Base-by-base conservation (phyloP, 2,888 invertebrate species). In the Germaria angustata region DNA sequence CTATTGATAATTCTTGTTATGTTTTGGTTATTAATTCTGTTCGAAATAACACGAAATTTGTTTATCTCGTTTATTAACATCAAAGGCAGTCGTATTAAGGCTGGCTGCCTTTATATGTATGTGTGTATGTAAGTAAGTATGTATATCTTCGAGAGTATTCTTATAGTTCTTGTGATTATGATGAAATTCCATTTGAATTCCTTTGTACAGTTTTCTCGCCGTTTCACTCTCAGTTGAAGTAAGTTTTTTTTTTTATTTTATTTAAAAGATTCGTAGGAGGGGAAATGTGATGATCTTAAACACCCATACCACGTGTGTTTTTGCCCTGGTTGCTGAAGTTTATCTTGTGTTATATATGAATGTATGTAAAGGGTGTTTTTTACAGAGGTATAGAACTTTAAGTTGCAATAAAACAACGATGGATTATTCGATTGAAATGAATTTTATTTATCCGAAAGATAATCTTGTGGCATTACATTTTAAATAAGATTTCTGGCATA, bases 61-160 rank as follows among this genome's bases (percentile, higher is more conserved):
- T 85, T 69, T 75, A 68, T 51, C 65, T 82, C 71, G 82, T 87
- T 78, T 73, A 68, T 68, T 77, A 84, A 84, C 80, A 57, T 9
- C 61, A 51, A 17, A 17, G 61, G 44, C n/a, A 44, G 13, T 22
- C 49, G 22, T n/a, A n/a, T n/a, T n/a, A n/a, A n/a, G n/a, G n/a
- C n/a, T 8, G 63, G 6, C n/a, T 41, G 17, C 11, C 6, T 15
- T 22, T n/a, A n/a, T n/a, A n/a, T n/a, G n/a, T 41, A 15, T 6
- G n/a, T 49, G 13, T 49, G 11, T 24, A 39, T n/a, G n/a, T n/a
- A n/a, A n/a, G n/a, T n/a, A n/a, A n/a, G n/a, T n/a, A n/a, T n/a
- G n/a, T n/a, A n/a, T n/a, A n/a, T n/a, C n/a, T n/a, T n/a, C 15
- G 55, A 13, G 15, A 15, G 15, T 46, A 15, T 46, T 32, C 22